phyloP scores from a whole-genome alignment of 2,888 invertebrate genomes.

The Tridacna gigas region DNA sequence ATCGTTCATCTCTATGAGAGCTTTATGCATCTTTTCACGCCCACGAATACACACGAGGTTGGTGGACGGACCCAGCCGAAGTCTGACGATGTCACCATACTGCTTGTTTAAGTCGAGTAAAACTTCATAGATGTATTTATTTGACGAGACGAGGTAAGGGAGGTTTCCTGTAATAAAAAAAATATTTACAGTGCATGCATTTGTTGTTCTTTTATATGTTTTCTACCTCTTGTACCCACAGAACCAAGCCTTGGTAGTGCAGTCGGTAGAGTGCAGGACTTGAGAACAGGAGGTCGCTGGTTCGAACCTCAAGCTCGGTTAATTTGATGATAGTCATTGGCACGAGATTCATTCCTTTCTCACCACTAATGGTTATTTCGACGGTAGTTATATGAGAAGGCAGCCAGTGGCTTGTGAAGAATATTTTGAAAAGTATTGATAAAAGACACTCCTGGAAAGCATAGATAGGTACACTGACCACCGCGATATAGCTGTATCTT shows the following conservation, averaged over 20 bases:
- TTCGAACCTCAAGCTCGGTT: too few species aligned
- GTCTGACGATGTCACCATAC: conserved; percentile 55
- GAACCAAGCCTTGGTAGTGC: not conserved
- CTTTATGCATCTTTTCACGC: conserved; percentile 39
- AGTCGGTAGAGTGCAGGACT: not conserved
- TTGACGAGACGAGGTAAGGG: not conserved
- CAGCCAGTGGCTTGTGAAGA: too few species aligned
- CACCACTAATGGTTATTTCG: too few species aligned
- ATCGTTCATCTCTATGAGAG: conserved; percentile 29
- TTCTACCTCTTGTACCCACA: not conserved
- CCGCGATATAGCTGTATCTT: too few species aligned
- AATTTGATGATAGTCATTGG: too few species aligned
- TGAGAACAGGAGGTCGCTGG: not conserved
- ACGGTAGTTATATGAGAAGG: too few species aligned
- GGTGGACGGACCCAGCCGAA: conserved; percentile 32
- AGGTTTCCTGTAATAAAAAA: conserved; percentile 28
- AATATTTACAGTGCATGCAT: not conserved
- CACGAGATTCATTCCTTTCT: too few species aligned
- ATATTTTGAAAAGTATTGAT: too few species aligned
- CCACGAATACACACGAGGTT: conserved; percentile 34
- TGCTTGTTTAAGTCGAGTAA: conserved; percentile 4
- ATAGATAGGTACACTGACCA: too few species aligned
- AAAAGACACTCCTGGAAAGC: too few species aligned
- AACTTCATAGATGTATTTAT: conserved; percentile 23
- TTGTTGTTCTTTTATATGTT: not conserved